Conservation (phyloP, 2,113 vertebrate genomes). For the Halichoerus grypus region DNA sequence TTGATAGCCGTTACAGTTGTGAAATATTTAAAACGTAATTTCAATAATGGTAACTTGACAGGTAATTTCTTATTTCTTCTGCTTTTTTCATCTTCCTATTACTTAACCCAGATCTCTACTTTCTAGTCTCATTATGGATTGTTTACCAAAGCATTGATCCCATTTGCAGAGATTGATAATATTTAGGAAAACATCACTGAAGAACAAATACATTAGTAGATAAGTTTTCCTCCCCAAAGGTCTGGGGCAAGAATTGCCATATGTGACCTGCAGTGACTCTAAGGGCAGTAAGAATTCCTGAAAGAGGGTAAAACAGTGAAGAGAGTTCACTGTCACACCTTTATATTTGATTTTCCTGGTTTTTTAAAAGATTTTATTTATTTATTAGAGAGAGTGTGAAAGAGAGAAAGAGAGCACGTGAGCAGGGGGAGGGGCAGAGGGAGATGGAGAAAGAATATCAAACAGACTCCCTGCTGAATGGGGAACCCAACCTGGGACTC, state of each 20-base stretch:
- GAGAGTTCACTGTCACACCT: background rate
- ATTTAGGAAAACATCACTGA: background rate
- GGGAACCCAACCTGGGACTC: background rate
- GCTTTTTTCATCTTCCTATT: background rate
- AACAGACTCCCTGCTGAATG: background rate
- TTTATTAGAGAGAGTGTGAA: background rate
- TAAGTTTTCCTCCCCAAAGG: background rate
- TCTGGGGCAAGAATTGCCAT: background rate
- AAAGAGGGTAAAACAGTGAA: background rate
- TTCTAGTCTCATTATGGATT: background rate
- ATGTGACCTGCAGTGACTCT: background rate
- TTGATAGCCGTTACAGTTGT: background rate
- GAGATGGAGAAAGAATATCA: background rate
- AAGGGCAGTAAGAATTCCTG: background rate
- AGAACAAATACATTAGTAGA: background rate
- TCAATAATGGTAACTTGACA: background rate
- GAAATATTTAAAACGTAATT: slow-evolving; percentile 4
- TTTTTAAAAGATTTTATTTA: background rate
- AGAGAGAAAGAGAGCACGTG: no score
- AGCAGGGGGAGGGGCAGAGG: background rate
- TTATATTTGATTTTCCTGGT: background rate
- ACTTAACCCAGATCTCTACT: background rate
- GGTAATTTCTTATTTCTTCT: background rate
- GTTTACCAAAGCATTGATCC: background rate
- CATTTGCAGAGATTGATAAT: background rate